phyloP scores from a whole-genome alignment of 2,113 vertebrate genomes.

The Lampris incognitus region DNA sequence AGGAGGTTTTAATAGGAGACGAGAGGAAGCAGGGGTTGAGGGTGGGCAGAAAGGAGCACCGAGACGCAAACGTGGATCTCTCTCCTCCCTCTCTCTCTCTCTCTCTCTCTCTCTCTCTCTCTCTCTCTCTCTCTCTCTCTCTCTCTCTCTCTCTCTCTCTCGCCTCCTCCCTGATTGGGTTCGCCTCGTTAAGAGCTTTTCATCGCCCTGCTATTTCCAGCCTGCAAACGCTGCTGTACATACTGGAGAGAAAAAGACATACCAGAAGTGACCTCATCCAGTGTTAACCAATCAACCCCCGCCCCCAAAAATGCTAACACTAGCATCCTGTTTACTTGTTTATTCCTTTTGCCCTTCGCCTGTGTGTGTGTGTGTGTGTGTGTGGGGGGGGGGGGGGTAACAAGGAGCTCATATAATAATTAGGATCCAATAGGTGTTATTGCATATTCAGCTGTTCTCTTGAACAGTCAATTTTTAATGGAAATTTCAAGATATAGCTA shows the following conservation, averaged over 20 bases:
- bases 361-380: too few relatives aligned
- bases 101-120: not conserved
- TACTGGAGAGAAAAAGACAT: not conserved
- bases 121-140: constrained; percentile 4
- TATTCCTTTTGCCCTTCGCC: constrained; percentile 27
- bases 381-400: constrained; percentile 1
- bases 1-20: not conserved
- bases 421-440: constrained; percentile 25
- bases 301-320: not conserved
- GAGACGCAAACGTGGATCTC: not conserved
- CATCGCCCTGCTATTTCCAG: not conserved
- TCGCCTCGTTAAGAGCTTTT: not conserved
- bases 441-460: constrained; percentile 47
- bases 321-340: constrained; percentile 54
- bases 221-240: not conserved
- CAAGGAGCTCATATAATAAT: constrained; percentile 6
- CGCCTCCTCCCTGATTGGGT: constrained; percentile 8
- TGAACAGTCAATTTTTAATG: constrained; percentile 15
- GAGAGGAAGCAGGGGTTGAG: not conserved
- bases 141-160: too few relatives aligned
- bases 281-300: constrained; percentile 14
- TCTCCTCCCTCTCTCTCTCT: not conserved
- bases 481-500: constrained; percentile 12
- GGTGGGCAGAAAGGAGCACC: not conserved
- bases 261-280: not conserved